These are phyloP conservation scores for Otus scops DNA, from an alignment of 2,797 vertebrate species.

Conservation along the genomic window DNA sequence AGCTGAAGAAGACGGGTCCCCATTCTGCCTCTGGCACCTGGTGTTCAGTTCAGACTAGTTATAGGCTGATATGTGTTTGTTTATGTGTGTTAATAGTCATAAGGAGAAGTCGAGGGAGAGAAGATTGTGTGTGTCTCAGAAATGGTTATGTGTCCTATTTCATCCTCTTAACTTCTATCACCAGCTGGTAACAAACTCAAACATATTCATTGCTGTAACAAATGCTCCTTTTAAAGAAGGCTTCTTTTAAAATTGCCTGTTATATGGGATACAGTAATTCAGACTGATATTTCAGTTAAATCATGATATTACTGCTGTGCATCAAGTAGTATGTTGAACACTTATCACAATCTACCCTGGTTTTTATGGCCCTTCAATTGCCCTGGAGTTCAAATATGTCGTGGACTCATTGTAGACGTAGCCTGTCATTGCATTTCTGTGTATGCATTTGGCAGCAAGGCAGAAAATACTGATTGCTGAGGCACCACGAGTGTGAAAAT, in stretches of 20 bases:
- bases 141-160: not conserved
- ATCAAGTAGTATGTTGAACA: not conserved
- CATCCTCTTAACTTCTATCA: not conserved
- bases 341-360: not conserved
- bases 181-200: not conserved
- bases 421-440: not conserved
- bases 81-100: not conserved
- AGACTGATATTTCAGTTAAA: not conserved
- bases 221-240: not conserved
- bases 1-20: not conserved
- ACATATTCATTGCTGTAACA: not conserved
- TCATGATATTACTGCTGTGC: not conserved
- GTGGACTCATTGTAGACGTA: fast-evolving
- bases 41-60: not conserved
- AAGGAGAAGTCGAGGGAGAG: not conserved
- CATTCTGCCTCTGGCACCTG: not conserved
- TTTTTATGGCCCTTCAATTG: not conserved
- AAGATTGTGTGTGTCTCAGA: not conserved
- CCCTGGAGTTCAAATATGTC: not conserved
- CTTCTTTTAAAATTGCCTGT: not conserved
- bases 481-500: not conserved
- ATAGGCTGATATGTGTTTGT: not conserved
- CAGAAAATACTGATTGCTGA: not conserved
- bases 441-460: not conserved
- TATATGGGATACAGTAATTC: not conserved